Base-by-base conservation (phyloP, 2,888 invertebrate species). In the Andrena bucephala region DNA sequence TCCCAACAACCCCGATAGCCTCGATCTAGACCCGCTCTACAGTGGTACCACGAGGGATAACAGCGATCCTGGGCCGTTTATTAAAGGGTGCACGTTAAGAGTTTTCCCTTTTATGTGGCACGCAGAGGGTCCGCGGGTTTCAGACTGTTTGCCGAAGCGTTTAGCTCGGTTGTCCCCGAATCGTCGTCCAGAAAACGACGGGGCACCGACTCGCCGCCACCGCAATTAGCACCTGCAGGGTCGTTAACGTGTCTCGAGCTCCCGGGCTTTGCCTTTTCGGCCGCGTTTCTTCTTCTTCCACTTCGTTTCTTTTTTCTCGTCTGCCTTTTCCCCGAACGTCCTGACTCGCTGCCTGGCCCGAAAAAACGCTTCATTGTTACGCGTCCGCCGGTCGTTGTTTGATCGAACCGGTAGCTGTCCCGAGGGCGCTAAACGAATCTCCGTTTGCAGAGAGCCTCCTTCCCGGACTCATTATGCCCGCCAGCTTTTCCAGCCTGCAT, bases 171-270 rank as follows among this genome's bases (percentile, higher is more conserved):
- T 80, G 81, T 81, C 81, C 73, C 73, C 81, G 71, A 69, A 80
- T 73, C 73, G 81, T 79, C 81, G 81, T 77, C 84, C 71, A 83
- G 83, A 83, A 83, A 80, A 82, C 77, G 72, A 59, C 33, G 79
- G 33, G 60, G 66, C 75, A 69, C 74, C 63, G 84, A 69, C 76
- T 74, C 76, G 87, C 87, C 89, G 88, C 87, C 88, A 85, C 85
- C 87, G 83, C 91, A 92, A 93, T 93, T 93, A 93, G 88, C 92
- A 92, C 92, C 91, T 87, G 83, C 60, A 60, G 66, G 88, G 87
- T 90, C 90, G 91, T 91, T 92, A 91, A 91, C 89, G 89, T 84
- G 83, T 82, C 84, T 67, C 79, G 81, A 59, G 85, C 86, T 86
- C 88, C 88, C 59, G 88, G 88, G 89, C 88, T 88, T 88, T 85